Evolutionary conservation across 1,140 invertebrate species (phyloP).

Genomic region (Saxidomus purpurata): DNA sequence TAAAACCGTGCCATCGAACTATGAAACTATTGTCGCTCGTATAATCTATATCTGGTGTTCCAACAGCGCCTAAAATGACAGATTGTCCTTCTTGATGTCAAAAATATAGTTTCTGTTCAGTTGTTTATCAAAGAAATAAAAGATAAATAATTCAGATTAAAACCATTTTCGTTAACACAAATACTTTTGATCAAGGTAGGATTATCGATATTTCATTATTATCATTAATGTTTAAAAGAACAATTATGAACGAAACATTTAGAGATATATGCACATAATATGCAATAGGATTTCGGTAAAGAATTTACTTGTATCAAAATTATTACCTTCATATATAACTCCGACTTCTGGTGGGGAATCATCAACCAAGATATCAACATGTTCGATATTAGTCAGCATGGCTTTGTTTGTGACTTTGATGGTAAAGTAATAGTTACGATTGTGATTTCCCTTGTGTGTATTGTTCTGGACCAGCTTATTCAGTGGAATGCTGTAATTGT

Average conservation of each 20-base stretch:
- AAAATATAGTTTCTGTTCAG: background rate
- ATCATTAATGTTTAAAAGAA: background rate
- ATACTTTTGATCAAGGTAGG: background rate
- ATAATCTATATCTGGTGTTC: slow-evolving; percentile 71
- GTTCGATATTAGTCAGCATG: slow-evolving; percentile 30
- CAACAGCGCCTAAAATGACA: background rate
- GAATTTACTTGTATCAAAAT: background rate
- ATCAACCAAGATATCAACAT: slow-evolving; percentile 67
- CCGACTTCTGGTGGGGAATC: slow-evolving; percentile 70
- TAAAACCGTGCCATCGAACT: slow-evolving; percentile 72
- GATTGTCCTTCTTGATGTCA: background rate
- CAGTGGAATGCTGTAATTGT: slow-evolving; percentile 61
- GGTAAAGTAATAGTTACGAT: slow-evolving; percentile 65
- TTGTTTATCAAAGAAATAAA: background rate
- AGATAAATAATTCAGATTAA: background rate
- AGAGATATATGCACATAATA: too few species aligned
- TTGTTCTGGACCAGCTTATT: slow-evolving; percentile 60
- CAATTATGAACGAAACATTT: background rate
- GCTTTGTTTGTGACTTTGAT: slow-evolving; percentile 70
- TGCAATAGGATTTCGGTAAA: too few species aligned
- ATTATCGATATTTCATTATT: background rate
- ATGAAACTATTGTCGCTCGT: slow-evolving; percentile 57
- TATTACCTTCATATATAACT: slow-evolving; percentile 66
- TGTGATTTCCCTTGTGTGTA: too few species aligned
- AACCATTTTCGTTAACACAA: background rate